phyloP scores from a whole-genome alignment of 2,797 vertebrate genomes.

The Diceros bicornis region DNA sequence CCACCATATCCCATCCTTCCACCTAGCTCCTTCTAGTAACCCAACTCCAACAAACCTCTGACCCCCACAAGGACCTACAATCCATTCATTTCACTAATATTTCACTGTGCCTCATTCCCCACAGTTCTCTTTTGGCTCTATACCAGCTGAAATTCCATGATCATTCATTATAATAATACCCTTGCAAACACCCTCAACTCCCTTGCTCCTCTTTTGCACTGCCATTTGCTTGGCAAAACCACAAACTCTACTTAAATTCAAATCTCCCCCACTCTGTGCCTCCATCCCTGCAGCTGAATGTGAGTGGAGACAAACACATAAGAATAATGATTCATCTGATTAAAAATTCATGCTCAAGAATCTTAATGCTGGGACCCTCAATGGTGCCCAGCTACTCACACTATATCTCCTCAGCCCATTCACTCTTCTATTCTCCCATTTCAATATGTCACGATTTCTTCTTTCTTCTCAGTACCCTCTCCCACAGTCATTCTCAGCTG shows the following conservation, averaged over 20 bases:
- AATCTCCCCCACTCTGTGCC: neutral
- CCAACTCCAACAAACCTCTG: neutral
- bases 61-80: neutral
- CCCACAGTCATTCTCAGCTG: neutral
- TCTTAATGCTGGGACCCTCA: neutral
- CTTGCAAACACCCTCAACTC: neutral
- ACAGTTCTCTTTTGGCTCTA: neutral
- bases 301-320: neutral
- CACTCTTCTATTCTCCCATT: neutral
- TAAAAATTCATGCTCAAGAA: conserved; percentile 34
- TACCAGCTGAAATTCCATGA: neutral
- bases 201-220: neutral
- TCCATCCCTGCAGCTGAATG: neutral
- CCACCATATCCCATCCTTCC: neutral
- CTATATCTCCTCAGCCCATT: neutral
- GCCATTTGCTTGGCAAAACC: neutral
- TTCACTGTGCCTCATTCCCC: neutral
- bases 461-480: neutral
- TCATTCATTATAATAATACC: neutral
- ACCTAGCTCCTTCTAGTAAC: neutral
- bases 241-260: neutral
- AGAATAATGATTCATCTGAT: neutral
- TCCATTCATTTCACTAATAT: neutral
- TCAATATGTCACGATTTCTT: neutral
- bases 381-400: neutral